Conservation (phyloP, 2,113 vertebrate genomes). For the Pitta sordida region DNA sequence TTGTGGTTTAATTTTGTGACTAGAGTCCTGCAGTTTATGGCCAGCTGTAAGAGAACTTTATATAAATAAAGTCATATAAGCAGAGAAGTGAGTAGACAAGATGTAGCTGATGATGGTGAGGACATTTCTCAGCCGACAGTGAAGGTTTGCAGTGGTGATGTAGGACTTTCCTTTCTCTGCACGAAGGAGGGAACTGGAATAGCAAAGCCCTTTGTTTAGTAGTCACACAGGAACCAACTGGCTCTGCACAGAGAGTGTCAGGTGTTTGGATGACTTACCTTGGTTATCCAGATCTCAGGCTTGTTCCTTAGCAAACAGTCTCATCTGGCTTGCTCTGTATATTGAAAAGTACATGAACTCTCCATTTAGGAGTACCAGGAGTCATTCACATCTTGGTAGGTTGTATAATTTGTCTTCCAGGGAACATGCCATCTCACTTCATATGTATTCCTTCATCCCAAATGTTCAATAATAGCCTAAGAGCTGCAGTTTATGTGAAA, state of each 20-base stretch:
- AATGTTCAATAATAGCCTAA: background rate
- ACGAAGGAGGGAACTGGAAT: background rate
- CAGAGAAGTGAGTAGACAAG: background rate
- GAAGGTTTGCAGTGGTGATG: background rate
- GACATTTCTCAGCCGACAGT: background rate
- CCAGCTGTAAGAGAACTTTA: background rate
- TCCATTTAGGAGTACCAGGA: background rate
- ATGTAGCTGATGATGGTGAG: background rate
- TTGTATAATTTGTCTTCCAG: background rate
- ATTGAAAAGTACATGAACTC: background rate
- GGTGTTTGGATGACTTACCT: background rate
- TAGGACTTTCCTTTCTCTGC: background rate
- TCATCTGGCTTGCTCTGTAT: background rate
- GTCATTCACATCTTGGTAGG: background rate
- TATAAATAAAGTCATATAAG: background rate
- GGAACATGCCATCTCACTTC: background rate
- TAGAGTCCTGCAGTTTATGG: background rate
- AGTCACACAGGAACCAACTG: background rate
- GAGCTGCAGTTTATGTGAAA: background rate
- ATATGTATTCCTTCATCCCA: rapidly evolving
- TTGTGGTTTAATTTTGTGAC: background rate
- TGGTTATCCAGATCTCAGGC: background rate
- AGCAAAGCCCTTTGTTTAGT: background rate
- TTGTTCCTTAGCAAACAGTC: background rate
- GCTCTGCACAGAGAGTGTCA: rapidly evolving